Percentiles rank a stretch among this genome's conserved stretches.
phyloP scores from a whole-genome alignment of 2,113 vertebrate genomes.

The Archocentrus centrarchus region DNA sequence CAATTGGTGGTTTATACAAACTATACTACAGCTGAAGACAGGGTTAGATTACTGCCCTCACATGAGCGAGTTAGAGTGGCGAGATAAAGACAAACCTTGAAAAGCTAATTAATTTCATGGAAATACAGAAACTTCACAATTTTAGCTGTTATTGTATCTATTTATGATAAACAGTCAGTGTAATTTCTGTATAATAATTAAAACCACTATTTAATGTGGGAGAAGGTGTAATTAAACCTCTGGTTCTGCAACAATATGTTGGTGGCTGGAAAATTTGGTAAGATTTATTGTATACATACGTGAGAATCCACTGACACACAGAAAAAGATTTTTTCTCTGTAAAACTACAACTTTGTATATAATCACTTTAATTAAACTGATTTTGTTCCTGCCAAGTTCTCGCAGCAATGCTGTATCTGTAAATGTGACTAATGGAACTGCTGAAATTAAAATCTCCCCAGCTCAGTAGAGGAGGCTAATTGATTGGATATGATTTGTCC shows the following conservation, averaged over 20 bases:
- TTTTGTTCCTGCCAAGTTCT: background rate
- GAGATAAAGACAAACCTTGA: background rate
- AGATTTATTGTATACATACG: background rate
- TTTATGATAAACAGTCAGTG: background rate
- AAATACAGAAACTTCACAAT: background rate
- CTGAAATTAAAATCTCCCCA: background rate
- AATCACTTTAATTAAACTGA: background rate
- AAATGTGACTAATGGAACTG: background rate
- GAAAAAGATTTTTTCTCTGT: background rate
- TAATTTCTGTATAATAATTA: background rate
- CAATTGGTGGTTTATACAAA: background rate
- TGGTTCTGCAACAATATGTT: background rate
- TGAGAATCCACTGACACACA: background rate
- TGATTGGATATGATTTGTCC: background rate
- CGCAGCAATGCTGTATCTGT: background rate
- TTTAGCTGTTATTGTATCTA: background rate
- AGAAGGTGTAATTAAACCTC: background rate
- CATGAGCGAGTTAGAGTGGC: background rate
- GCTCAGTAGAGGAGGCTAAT: background rate
- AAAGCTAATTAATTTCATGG: background rate
- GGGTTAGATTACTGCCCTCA: background rate
- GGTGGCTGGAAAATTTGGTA: fast-evolving
- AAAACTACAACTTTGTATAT: background rate
- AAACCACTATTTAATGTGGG: background rate
- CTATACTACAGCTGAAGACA: background rate